These are phyloP conservation scores for Panagrolaimus sp. DNA, from an alignment of 1,140 invertebrate genomes.

Conservation along the genomic window DNA sequence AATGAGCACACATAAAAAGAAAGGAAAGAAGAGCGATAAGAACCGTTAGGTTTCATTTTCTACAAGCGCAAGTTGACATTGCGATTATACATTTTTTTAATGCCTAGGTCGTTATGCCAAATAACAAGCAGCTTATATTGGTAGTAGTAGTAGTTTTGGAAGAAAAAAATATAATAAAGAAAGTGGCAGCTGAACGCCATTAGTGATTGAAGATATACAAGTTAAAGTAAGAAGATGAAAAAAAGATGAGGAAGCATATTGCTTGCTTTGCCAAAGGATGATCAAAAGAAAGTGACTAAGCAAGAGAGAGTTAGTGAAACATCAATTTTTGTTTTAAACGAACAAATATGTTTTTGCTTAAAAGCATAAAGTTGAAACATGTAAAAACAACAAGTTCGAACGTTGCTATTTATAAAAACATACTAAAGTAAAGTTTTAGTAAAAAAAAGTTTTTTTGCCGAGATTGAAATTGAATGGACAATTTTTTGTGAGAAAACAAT, in stretches of 20 bases:
- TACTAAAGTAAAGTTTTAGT: no score
- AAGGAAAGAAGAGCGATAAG: background rate
- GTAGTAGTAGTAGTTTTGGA: background rate
- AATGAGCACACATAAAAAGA: slow-evolving; percentile 6
- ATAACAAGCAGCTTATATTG: slow-evolving; percentile 13
- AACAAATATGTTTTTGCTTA: no score
- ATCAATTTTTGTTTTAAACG: no score
- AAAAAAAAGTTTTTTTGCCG: no score
- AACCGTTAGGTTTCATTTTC: background rate
- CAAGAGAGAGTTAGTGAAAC: no score
- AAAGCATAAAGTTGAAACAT: no score
- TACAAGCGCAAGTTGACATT: background rate
- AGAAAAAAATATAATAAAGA: background rate
- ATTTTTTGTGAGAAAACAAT: no score
- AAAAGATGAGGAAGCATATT: background rate
- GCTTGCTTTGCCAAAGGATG: background rate
- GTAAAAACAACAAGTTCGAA: no score
- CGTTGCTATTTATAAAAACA: no score
- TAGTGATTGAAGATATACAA: slow-evolving; percentile 2
- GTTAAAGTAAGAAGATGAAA: background rate
- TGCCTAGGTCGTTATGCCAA: background rate
- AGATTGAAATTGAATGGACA: no score
- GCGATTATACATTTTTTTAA: background rate
- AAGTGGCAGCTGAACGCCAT: background rate
- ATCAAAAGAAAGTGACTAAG: no score